These are phyloP conservation scores for Helarctos malayanus DNA, from an alignment of 2,797 vertebrate genomes.

Conservation along the genomic window DNA sequence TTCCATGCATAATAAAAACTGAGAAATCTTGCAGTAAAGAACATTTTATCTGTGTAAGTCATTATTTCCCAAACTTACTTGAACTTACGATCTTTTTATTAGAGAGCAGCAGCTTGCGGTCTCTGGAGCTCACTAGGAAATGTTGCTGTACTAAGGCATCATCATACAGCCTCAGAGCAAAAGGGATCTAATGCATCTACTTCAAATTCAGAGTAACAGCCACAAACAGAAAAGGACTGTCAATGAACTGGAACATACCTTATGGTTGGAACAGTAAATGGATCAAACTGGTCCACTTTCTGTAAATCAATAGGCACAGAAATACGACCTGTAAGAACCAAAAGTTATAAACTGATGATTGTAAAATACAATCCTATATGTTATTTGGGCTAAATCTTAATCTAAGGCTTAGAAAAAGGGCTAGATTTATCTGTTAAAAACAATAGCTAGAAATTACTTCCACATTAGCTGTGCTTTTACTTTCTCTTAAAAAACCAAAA, in stretches of 20 bases:
- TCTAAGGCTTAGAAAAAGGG: neutral
- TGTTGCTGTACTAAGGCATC: neutral
- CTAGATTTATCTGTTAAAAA: conserved; percentile 35
- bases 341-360: conserved; percentile 62
- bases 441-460: conserved; percentile 54
- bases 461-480: neutral
- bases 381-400: conserved; percentile 60
- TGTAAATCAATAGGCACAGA: conserved; percentile 96
- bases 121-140: neutral
- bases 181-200: conserved; percentile 12
- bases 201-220: conserved; percentile 57
- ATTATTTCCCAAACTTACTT: conserved; percentile 53
- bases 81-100: neutral
- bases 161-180: neutral
- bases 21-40: conserved; percentile 10
- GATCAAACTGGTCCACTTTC: conserved; percentile 94
- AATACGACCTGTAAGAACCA: conserved; percentile 92
- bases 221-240: conserved; percentile 32
- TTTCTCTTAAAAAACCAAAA: conserved; percentile 44
- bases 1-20: conserved; percentile 33
- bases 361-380: neutral
- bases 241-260: conserved; percentile 88
- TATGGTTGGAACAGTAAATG: conserved; percentile 96
- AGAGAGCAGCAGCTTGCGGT: conserved; percentile 1
- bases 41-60: conserved; percentile 5